Percentiles rank a stretch among this genome's conserved stretches.
Conservation (phyloP, 2,888 invertebrate genomes). For the Nomada goodeniana region DNA sequence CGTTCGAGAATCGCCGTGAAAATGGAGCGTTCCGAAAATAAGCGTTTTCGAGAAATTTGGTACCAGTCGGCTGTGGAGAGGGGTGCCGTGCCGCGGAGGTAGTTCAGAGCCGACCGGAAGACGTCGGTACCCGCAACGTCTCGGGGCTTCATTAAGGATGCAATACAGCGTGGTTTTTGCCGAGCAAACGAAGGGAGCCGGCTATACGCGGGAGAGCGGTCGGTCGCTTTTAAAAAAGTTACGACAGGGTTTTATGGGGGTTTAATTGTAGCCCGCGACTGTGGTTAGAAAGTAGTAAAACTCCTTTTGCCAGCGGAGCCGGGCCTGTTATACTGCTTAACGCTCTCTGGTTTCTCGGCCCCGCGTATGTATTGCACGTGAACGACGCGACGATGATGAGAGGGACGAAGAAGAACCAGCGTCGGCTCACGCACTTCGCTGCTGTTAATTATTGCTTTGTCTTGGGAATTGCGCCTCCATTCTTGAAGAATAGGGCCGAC, state of each 20-base stretch:
- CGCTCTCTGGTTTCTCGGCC: conserved; percentile 43
- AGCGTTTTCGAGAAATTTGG: conserved; percentile 57
- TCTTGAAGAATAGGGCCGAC: conserved; percentile 54
- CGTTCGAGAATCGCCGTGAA: no score
- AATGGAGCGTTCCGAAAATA: neutral
- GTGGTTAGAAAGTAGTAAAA: conserved; percentile 83
- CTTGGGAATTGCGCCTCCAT: conserved; percentile 62
- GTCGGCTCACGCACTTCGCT: conserved; percentile 63
- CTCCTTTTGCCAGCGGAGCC: conserved; percentile 69
- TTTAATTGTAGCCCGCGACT: conserved; percentile 83
- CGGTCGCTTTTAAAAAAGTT: conserved; percentile 79
- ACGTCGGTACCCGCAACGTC: conserved; percentile 69
- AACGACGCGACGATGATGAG: conserved; percentile 47
- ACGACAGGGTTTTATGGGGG: conserved; percentile 81
- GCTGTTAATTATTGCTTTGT: conserved; percentile 74
- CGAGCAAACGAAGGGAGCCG: conserved; percentile 64
- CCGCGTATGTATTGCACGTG: conserved; percentile 34
- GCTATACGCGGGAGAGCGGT: conserved; percentile 62
- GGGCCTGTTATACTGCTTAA: conserved; percentile 67
- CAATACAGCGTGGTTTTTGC: conserved; percentile 76
- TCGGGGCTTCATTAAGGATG: conserved; percentile 77
- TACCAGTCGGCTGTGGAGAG: neutral
- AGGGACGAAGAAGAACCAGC: conserved; percentile 55
- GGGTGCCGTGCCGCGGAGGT: conserved; percentile 18
- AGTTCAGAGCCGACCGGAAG: conserved; percentile 71